Evolutionary conservation across 1,140 invertebrate species (phyloP), one percentile per base, ranked within the genome.

Genomic region (Orchestia grillus): DNA sequence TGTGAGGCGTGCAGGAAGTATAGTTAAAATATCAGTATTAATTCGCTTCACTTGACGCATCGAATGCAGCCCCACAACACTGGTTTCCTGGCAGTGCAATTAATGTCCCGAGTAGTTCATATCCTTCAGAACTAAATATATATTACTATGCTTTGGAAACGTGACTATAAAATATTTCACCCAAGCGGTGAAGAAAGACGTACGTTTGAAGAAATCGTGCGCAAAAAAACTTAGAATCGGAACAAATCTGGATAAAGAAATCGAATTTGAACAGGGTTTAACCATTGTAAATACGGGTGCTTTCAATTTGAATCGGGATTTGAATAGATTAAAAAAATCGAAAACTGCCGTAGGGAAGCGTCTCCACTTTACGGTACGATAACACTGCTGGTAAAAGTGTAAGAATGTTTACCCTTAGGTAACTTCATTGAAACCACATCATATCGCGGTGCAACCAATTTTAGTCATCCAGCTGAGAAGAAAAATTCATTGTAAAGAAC

Each of bases 1-100:
- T 96, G 62, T 23, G 62, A 96, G 44, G 45, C 28, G 0, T 87
- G 42, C 45, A 41, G 41, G 62, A 96, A 87, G 15, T 92, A 41
- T 53, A 23, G 95, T 28, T 47, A 6, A 41, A 44, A 96, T 16
- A 95, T 92, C 44, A 44, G 87, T 90, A 28, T 43, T 8, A 43
- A 96, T 19, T 43, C 47, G 88, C 47, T 19, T 53, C 6, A 53
- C 6, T 15, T 36, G 62, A 77, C 3, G 1, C 62, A 28, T 36
- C 28, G 11, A 77, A 8, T 77, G 36, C 28, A 77, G 62, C 62
- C 3, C 28, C 28, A 77, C 3, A 77, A 77, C 36, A 6, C 47
- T 53, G 47, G 19, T 19, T 53, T 53, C 47, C 47, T 8, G 6
- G 19, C 47, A 8, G 47, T 53, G n/a, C n/a, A n/a, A n/a, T n/a